Percentiles rank a stretch among this genome's conserved stretches.
These are phyloP conservation scores for Mormyrus lacerda DNA, from an alignment of 2,113 vertebrate species.

Conservation along the genomic window DNA sequence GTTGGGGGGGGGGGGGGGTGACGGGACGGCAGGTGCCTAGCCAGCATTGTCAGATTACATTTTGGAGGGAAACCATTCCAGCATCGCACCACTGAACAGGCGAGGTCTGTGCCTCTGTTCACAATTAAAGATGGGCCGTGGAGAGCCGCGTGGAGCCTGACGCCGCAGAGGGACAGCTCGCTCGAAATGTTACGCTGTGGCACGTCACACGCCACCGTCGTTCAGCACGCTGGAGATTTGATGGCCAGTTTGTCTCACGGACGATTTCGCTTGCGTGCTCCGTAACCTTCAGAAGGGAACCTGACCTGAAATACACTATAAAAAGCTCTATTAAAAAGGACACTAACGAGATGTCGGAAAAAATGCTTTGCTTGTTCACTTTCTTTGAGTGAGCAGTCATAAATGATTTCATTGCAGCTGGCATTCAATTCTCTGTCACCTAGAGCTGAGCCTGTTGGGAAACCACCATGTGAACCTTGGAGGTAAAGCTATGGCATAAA, in stretches of 20 bases:
- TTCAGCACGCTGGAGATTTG: neutral
- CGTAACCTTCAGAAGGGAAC: neutral
- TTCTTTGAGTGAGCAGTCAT: neutral
- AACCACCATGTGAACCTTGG: neutral
- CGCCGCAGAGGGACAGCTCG: no score
- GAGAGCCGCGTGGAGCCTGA: neutral
- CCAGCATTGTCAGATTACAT: neutral
- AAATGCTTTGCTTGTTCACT: neutral
- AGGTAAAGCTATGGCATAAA: neutral
- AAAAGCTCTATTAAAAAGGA: neutral
- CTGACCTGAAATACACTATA: neutral
- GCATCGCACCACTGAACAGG: neutral
- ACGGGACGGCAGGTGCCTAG: neutral
- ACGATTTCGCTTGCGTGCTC: neutral
- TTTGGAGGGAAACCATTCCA: slow-evolving; percentile 1
- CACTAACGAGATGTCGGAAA: neutral
- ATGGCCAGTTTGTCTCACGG: neutral
- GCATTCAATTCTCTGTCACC: neutral
- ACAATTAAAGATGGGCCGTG: neutral
- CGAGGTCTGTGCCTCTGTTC: neutral
- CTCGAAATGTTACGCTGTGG: neutral
- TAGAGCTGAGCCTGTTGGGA: neutral
- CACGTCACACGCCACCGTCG: neutral
- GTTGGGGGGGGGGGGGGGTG: neutral
- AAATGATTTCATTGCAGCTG: neutral